phyloP scores from a whole-genome alignment of 2,888 invertebrate genomes.

The Torymus auratus region DNA sequence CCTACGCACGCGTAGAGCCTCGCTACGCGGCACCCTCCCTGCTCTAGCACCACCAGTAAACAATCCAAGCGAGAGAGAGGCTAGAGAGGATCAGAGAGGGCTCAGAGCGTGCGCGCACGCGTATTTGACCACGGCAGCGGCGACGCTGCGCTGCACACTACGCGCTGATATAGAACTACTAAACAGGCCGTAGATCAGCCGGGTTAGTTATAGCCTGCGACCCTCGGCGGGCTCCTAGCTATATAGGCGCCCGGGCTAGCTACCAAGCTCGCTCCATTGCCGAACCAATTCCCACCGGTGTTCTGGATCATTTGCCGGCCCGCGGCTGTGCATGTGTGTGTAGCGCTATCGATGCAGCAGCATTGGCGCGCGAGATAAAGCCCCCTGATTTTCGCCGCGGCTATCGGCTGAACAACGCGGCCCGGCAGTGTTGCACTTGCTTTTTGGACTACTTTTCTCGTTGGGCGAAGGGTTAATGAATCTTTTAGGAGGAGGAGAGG shows the following conservation, averaged over 20 bases:
- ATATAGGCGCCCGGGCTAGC: not conserved
- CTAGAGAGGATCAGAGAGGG: slow-evolving; percentile 35
- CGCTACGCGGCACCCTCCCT: not conserved
- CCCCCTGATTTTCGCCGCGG: no score
- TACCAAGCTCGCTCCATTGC: slow-evolving; percentile 62
- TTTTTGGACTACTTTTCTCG: no score
- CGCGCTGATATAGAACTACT: slow-evolving; percentile 76
- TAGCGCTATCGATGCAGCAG: slow-evolving; percentile 61
- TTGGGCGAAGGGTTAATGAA: no score
- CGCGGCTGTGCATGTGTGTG: slow-evolving; percentile 65
- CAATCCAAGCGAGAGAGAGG: slow-evolving; percentile 6
- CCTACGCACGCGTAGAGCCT: not conserved
- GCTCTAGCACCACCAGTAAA: slow-evolving; percentile 33
- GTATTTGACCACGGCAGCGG: slow-evolving; percentile 62
- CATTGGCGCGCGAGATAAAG: no score
- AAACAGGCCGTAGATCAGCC: slow-evolving; percentile 76
- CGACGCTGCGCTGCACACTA: no score
- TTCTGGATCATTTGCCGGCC: slow-evolving; percentile 77
- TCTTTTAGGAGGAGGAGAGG: no score
- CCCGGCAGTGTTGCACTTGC: no score
- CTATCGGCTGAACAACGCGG: no score
- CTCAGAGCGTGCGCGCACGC: slow-evolving; percentile 29
- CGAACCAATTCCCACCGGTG: slow-evolving; percentile 75
- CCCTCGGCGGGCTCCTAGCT: slow-evolving; percentile 44
- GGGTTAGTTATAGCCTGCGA: slow-evolving; percentile 73